A percentile compares a stretch with the other conserved stretches of the same genome.
These are phyloP conservation scores for Helicoverpa zea DNA, from an alignment of 1,140 invertebrate species.

Conservation along the genomic window DNA sequence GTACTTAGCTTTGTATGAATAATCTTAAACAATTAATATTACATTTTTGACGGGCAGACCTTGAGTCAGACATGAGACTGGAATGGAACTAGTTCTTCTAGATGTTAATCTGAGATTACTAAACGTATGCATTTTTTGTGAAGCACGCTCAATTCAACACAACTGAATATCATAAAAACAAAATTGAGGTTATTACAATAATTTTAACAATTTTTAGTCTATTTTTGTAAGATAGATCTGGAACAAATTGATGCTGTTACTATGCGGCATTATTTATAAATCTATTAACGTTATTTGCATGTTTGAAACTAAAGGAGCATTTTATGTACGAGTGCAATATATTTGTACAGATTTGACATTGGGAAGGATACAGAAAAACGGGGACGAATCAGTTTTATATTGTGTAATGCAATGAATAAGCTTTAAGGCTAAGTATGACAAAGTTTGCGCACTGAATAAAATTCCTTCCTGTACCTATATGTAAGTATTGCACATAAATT, in stretches of 20 bases:
- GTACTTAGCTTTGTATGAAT: neutral
- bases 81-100: neutral
- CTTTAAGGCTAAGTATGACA: no score
- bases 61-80: neutral
- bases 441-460: no score
- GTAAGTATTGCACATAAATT: no score
- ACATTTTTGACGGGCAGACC: neutral
- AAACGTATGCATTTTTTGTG: neutral
- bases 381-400: no score
- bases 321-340: no score
- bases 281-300: no score
- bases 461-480: no score
- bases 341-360: no score
- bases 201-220: constrained; percentile 4
- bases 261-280: no score
- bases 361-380: no score
- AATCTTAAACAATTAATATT: neutral
- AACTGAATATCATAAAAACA: neutral
- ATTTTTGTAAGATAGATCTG: neutral
- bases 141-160: neutral
- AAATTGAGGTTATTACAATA: neutral
- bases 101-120: neutral
- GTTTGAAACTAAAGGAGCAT: no score
- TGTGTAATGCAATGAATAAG: no score
- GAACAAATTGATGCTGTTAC: neutral